Conservation (phyloP, 2,888 invertebrate genomes). For the Xiphydria camelus region DNA sequence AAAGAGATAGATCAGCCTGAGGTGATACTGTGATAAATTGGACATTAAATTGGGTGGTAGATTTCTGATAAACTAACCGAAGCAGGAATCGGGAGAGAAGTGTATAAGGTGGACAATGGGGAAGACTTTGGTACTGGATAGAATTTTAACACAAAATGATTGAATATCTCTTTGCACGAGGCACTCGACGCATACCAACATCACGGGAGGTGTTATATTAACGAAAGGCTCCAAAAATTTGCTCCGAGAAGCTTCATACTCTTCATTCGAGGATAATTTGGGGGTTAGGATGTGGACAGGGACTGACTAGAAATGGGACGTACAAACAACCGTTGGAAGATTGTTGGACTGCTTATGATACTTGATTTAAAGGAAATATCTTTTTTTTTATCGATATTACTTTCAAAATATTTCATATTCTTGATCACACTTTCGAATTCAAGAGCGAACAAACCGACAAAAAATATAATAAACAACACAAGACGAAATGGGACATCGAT, state of each 20-base stretch:
- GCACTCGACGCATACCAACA: constrained; percentile 14
- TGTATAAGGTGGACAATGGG: constrained; percentile 7
- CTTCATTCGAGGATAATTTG: constrained; percentile 9
- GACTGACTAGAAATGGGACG: too few species aligned
- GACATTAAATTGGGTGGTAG: too few species aligned
- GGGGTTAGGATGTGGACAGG: constrained; percentile 6
- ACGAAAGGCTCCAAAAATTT: background rate
- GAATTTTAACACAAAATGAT: constrained; percentile 8
- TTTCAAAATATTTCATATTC: too few species aligned
- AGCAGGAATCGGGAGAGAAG: constrained; percentile 2
- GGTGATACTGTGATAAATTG: background rate
- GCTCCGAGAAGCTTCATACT: constrained; percentile 20
- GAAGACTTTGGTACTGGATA: constrained; percentile 10
- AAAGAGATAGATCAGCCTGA: constrained; percentile 10
- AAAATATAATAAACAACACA: too few species aligned
- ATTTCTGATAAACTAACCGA: too few species aligned
- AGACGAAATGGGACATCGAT: too few species aligned
- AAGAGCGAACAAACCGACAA: too few species aligned
- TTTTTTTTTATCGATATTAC: too few species aligned
- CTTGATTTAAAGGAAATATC: too few species aligned
- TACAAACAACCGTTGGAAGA: too few species aligned
- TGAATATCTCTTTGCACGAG: constrained; percentile 12
- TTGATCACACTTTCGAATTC: too few species aligned
- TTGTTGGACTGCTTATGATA: too few species aligned
- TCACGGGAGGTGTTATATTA: constrained; percentile 20